Evolutionary conservation across 2,113 vertebrate genomes (phyloP).

Genomic region (Lophura nycthemera): DNA sequence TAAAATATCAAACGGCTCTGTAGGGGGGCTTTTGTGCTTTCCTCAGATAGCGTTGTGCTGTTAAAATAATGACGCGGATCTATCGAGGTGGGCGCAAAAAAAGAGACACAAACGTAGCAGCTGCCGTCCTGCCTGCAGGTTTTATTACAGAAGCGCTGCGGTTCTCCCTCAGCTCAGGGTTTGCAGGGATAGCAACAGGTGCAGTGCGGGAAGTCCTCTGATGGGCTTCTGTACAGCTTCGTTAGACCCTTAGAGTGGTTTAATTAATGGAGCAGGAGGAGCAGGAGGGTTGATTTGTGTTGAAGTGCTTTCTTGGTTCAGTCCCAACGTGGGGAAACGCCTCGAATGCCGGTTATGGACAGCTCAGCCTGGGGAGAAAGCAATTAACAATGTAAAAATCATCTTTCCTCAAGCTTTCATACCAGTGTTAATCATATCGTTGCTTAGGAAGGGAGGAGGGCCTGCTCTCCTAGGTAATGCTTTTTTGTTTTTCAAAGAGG

Average conservation of each 20-base stretch:
- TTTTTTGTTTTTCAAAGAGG: background rate
- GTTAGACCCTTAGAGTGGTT: too few species aligned
- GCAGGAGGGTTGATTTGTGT: background rate
- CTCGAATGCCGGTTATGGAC: rapidly evolving
- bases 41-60: rapidly evolving
- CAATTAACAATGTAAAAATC: background rate
- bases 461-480: background rate
- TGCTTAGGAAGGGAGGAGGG: background rate
- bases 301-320: background rate
- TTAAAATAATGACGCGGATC: background rate
- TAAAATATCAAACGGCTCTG: too few species aligned
- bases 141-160: background rate
- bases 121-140: rapidly evolving
- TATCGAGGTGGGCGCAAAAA: rapidly evolving
- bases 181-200: background rate
- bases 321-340: rapidly evolving
- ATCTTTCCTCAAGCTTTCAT: background rate
- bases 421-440: rapidly evolving
- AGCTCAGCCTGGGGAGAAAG: background rate
- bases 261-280: background rate
- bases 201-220: background rate
- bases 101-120: background rate
- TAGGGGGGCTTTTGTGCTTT: rapidly evolving
- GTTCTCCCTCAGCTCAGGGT: background rate
- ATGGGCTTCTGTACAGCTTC: rapidly evolving